Percentiles rank a stretch among this genome's conserved stretches.
phyloP scores from a whole-genome alignment of 2,888 invertebrate species.

The Octonoba sinensis region DNA sequence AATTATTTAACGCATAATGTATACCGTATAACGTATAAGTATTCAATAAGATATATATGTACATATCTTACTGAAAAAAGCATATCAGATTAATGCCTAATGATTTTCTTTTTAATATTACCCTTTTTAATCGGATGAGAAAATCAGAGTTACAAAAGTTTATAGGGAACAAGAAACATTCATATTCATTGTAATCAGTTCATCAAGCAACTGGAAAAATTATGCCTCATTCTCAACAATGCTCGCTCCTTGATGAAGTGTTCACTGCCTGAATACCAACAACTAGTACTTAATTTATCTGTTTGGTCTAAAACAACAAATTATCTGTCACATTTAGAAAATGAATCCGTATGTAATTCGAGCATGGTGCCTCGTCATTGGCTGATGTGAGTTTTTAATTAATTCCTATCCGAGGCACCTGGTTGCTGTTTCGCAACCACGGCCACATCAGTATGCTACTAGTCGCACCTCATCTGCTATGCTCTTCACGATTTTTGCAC shows the following conservation, averaged over 20 bases:
- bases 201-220: too few species aligned
- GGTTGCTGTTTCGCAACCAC: conserved; percentile 19
- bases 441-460: conserved; percentile 34
- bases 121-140: too few species aligned
- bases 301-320: conserved; percentile 43
- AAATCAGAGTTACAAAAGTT: too few species aligned
- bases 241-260: not conserved
- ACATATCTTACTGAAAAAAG: too few species aligned
- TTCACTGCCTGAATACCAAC: conserved; percentile 22
- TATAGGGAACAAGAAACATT: too few species aligned
- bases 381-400: conserved; percentile 27
- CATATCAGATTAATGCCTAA: too few species aligned
- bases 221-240: too few species aligned
- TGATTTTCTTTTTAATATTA: too few species aligned
- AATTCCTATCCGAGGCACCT: conserved; percentile 11
- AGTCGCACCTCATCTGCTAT: conserved; percentile 7
- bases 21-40: too few species aligned
- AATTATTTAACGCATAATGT: too few species aligned
- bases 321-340: conserved; percentile 51
- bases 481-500: conserved; percentile 2
- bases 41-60: too few species aligned
- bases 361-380: conserved; percentile 31
- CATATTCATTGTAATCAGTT: too few species aligned
- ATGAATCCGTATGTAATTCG: conserved; percentile 39
- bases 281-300: conserved; percentile 34